These are phyloP conservation scores for Hesperia comma DNA, from an alignment of 2,888 invertebrate species.

Conservation along the genomic window DNA sequence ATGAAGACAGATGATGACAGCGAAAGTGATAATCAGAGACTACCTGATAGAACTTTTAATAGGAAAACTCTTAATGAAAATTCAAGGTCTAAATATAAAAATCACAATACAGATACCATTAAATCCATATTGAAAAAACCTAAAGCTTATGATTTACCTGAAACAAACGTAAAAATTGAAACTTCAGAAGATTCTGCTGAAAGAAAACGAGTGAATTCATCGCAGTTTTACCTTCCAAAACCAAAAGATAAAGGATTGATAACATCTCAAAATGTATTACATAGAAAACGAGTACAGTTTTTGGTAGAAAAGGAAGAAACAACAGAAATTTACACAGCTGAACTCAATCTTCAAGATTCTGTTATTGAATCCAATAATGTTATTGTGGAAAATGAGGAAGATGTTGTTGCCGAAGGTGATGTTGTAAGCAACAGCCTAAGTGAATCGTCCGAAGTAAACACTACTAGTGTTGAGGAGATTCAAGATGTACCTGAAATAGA, in stretches of 20 bases:
- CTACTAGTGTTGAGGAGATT: slow-evolving; percentile 48
- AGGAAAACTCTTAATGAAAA: slow-evolving; percentile 60
- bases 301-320: slow-evolving; percentile 86
- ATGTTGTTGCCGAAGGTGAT: slow-evolving; percentile 59
- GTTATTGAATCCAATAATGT: slow-evolving; percentile 50
- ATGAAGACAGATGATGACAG: slow-evolving; percentile 77
- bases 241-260: slow-evolving; percentile 68
- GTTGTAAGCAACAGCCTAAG: slow-evolving; percentile 69
- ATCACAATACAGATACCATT: slow-evolving; percentile 72
- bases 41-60: slow-evolving; percentile 62
- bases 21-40: slow-evolving; percentile 76
- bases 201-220: slow-evolving; percentile 65
- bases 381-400: slow-evolving; percentile 50
- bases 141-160: slow-evolving; percentile 65
- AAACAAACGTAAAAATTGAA: slow-evolving; percentile 59
- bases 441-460: slow-evolving; percentile 31
- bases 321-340: slow-evolving; percentile 77
- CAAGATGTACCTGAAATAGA: slow-evolving; percentile 53
- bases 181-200: slow-evolving; percentile 62
- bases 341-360: slow-evolving; percentile 71
- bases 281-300: slow-evolving; percentile 89
- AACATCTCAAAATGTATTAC: slow-evolving; percentile 63
- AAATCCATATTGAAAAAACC: slow-evolving; percentile 86
- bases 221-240: slow-evolving; percentile 87
- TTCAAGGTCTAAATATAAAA: slow-evolving; percentile 63